Conservation (phyloP, 2,797 vertebrate species). For the Silurus lanzhouensis region DNA sequence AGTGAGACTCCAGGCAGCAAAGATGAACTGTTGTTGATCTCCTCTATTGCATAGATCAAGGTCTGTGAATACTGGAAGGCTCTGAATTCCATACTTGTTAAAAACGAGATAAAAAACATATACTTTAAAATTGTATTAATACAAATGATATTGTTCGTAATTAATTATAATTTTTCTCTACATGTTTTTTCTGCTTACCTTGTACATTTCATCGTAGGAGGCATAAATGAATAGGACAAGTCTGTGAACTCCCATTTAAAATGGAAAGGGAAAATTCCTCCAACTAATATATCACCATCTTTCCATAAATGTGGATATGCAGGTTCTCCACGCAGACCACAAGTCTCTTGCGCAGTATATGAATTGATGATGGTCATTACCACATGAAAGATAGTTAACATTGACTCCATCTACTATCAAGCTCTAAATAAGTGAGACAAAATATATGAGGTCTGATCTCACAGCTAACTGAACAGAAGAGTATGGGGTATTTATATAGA, state of each 20-base stretch:
- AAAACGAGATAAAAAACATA: background rate
- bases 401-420: conserved; percentile 36
- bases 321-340: conserved; percentile 48
- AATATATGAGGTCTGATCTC: background rate
- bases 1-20: conserved; percentile 54
- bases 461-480: background rate
- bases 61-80: conserved; percentile 52
- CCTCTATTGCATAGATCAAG: conserved; percentile 60
- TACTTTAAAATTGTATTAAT: background rate
- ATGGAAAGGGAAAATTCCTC: conserved; percentile 44
- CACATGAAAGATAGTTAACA: conserved; percentile 36
- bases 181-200: conserved; percentile 60
- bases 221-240: conserved; percentile 58
- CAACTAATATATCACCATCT: conserved; percentile 35
- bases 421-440: background rate
- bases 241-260: conserved; percentile 61
- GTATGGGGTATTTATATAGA: conserved; percentile 38
- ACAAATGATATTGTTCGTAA: background rate
- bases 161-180: background rate
- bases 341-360: conserved; percentile 59
- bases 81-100: conserved; percentile 12
- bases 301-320: conserved; percentile 24
- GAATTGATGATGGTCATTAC: conserved; percentile 47
- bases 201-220: conserved; percentile 65
- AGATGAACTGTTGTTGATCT: conserved; percentile 59